Evolutionary conservation across 2,888 invertebrate species (phyloP).

Genomic region (Tubulanus polymorphus): DNA sequence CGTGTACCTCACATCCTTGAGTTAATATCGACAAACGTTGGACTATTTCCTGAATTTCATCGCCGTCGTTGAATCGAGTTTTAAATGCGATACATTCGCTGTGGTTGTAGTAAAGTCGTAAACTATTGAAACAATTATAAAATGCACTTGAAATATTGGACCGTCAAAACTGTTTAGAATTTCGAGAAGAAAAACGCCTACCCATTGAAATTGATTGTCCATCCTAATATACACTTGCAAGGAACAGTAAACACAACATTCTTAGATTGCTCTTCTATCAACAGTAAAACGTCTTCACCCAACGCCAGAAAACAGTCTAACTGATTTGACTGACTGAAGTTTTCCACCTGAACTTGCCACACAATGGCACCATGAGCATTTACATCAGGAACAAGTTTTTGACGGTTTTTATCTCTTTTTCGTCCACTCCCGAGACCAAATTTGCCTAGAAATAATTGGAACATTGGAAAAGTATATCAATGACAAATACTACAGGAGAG

Average conservation of each 20-base stretch:
- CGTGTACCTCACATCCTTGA: constrained; percentile 59
- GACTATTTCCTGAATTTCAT: constrained; percentile 70
- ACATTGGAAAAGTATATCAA: too few relatives aligned
- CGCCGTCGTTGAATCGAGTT: constrained; percentile 63
- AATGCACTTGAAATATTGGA: too few relatives aligned
- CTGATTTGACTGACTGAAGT: constrained; percentile 42
- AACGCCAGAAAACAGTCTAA: constrained; percentile 81
- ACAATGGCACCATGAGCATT: constrained; percentile 55
- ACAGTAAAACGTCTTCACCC: constrained; percentile 79
- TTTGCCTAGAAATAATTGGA: constrained; percentile 69
- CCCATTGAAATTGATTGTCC: constrained; percentile 64
- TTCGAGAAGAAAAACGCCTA: constrained; percentile 12
- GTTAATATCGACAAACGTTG: constrained; percentile 78
- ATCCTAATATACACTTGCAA: constrained; percentile 73
- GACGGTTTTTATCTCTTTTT: constrained; percentile 73
- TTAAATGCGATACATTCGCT: constrained; percentile 86
- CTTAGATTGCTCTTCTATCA: constrained; percentile 77
- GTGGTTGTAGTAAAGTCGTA: constrained; percentile 85
- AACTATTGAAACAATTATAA: too few relatives aligned
- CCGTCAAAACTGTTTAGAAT: not conserved
- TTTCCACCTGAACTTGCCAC: constrained; percentile 54
- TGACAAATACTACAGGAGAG: not conserved
- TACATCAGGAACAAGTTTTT: constrained; percentile 70
- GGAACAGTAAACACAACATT: constrained; percentile 84
- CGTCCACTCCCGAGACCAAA: constrained; percentile 67